Conservation (phyloP, 2,797 vertebrate genomes). For the Pipistrellus pygmaeus region DNA sequence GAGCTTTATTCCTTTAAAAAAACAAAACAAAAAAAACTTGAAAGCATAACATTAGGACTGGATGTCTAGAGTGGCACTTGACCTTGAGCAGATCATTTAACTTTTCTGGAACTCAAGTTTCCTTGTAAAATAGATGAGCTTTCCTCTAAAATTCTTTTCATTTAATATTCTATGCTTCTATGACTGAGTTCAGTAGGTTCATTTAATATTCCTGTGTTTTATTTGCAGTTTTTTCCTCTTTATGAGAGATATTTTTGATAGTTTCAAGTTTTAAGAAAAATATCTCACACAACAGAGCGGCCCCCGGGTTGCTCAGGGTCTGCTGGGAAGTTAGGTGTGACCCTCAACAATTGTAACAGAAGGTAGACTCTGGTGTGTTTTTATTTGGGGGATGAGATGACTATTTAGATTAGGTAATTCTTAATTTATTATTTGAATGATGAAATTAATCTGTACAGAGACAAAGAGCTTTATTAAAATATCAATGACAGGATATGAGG, state of each 20-base stretch:
- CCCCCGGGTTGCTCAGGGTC: background rate
- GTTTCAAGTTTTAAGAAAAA: background rate
- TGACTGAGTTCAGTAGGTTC: background rate
- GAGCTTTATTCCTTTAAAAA: background rate
- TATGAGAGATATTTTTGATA: background rate
- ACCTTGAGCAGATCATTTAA: background rate
- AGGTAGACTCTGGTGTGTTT: background rate
- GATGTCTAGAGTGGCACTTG: background rate
- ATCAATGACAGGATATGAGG: background rate
- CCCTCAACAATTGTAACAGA: background rate
- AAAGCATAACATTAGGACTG: background rate
- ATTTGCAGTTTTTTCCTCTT: background rate
- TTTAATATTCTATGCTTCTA: background rate
- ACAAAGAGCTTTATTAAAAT: constrained; percentile 11
- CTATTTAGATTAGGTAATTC: background rate
- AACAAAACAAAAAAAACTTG: background rate
- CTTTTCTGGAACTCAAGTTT: background rate
- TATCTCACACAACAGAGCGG: background rate
- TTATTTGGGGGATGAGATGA: background rate
- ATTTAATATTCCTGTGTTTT: background rate
- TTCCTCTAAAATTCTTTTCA: background rate
- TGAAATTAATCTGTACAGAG: background rate
- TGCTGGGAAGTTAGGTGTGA: background rate
- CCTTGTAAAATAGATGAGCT: background rate
- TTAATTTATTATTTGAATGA: background rate